These are phyloP conservation scores for Thunnus maccoyii DNA, from an alignment of 2,113 vertebrate genomes.

Conservation along the genomic window DNA sequence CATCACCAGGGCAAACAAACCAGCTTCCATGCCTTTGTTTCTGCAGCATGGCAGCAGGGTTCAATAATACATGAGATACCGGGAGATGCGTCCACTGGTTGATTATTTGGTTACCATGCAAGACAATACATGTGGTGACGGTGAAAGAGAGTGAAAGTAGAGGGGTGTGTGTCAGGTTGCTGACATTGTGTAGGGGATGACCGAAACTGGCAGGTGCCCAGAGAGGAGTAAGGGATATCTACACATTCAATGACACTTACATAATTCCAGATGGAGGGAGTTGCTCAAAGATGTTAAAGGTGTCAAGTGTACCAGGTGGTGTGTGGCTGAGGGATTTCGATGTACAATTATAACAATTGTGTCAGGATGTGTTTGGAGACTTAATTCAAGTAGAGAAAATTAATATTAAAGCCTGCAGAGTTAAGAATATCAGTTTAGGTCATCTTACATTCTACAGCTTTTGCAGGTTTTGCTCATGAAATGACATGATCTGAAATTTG, in stretches of 20 bases:
- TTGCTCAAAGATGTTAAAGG: slow-evolving; percentile 19
- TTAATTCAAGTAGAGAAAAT: background rate
- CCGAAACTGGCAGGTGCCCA: slow-evolving; percentile 35
- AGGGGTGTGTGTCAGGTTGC: slow-evolving; percentile 74
- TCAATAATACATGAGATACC: slow-evolving; percentile 84
- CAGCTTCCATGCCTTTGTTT: slow-evolving; percentile 65
- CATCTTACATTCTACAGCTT: background rate
- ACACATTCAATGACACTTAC: slow-evolving; percentile 56
- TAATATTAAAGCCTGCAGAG: background rate
- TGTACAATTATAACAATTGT: background rate
- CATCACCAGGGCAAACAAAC: slow-evolving; percentile 63
- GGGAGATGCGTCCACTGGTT: slow-evolving; percentile 55
- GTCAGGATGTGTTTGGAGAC: background rate
- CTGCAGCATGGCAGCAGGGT: slow-evolving; percentile 51
- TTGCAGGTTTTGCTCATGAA: background rate
- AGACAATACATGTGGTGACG: slow-evolving; percentile 79
- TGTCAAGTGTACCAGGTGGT: slow-evolving; percentile 10
- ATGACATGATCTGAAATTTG: slow-evolving; percentile 33
- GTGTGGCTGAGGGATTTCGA: background rate
- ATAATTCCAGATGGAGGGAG: slow-evolving; percentile 56
- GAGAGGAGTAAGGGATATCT: slow-evolving; percentile 55
- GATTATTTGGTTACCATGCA: slow-evolving; percentile 82
- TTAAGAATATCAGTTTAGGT: background rate
- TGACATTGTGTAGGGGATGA: slow-evolving; percentile 45
- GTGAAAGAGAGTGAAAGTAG: slow-evolving; percentile 85